Evolutionary conservation across 2,113 vertebrate genomes (phyloP).

Genomic region (Datnioides undecimradiatus): DNA sequence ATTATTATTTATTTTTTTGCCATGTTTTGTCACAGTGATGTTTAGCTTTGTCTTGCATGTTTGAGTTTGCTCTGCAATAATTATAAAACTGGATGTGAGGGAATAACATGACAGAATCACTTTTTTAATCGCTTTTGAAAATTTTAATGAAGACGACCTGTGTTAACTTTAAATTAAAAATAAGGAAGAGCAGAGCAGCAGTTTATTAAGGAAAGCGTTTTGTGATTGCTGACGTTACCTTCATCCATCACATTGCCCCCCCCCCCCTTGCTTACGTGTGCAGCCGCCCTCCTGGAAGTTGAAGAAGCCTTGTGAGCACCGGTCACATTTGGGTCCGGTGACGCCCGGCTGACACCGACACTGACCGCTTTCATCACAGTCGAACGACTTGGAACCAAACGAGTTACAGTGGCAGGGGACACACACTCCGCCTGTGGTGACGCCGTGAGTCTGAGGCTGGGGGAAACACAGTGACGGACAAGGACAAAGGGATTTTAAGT

Average conservation of each 20-base stretch:
- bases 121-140: background rate
- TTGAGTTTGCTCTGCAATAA: background rate
- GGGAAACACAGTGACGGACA: constrained; percentile 44
- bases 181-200: constrained; percentile 9
- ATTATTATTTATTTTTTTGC: too few species aligned
- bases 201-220: constrained; percentile 1
- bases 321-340: constrained; percentile 93
- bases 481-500: background rate
- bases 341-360: constrained; percentile 98
- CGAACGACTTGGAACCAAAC: constrained; percentile 97
- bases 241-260: too few species aligned
- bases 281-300: constrained; percentile 98
- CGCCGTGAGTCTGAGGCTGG: constrained; percentile 89
- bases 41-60: constrained; percentile 13
- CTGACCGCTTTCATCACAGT: constrained; percentile 92
- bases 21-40: background rate
- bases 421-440: constrained; percentile 86
- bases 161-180: constrained; percentile 36
- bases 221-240: background rate
- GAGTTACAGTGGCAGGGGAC: constrained; percentile 96
- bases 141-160: background rate
- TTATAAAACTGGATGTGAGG: constrained; percentile 13
- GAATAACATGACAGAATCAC: background rate
- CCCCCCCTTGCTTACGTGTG: constrained; percentile 85
- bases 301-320: constrained; percentile 90